Evolutionary conservation across 2,797 vertebrate genomes (phyloP), one percentile per base, ranked within the genome.

Genomic region (Halcyon chelicuti): DNA sequence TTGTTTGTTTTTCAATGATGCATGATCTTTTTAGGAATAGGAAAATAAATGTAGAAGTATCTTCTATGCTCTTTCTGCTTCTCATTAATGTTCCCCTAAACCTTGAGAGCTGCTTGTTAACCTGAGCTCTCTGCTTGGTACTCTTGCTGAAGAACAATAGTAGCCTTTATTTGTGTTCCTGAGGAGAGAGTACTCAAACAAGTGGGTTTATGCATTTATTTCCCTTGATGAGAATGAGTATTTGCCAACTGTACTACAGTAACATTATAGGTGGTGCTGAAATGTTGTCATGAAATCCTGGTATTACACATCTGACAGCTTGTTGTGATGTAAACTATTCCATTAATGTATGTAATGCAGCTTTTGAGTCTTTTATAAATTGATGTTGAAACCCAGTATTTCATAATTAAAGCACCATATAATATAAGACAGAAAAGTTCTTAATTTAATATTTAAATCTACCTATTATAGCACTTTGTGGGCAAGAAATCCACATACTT

Each of bases 231-330:
- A 70, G 54, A 44, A 57, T 79, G 75, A 73, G 35, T 84, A 47
- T 91, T 95, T 62, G 5, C 46, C 18, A 76, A 19, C 7, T 39
- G 86, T 72, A 51, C 40, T 55, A 33, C 10, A 51, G 46, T 47
- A 39, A 54, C 10, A 14, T 88, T 88, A 63, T 10, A 74, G 71
- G 75, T 85, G 61, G 46, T 74, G 28, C 52, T 91, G 77, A 78
- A 91, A 93, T 54, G 33, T 65, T 58, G n/a, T 73, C 62, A 63
- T 87, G 91, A 86, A 94, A 84, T 92, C 57, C 71, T 42, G n/a
- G 65, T 61, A 54, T 89, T 67, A 63, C 29, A 60, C 70, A 89
- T 75, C 62, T 70, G 88, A 79, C 65, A 58, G 14, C 31, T 76
- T 75, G 23, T 75, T 78, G 23, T 68, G 44, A 65, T 63, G 57